These are phyloP conservation scores for Bubalus kerabau DNA, from an alignment of 2,113 vertebrate genomes.

Conservation along the genomic window DNA sequence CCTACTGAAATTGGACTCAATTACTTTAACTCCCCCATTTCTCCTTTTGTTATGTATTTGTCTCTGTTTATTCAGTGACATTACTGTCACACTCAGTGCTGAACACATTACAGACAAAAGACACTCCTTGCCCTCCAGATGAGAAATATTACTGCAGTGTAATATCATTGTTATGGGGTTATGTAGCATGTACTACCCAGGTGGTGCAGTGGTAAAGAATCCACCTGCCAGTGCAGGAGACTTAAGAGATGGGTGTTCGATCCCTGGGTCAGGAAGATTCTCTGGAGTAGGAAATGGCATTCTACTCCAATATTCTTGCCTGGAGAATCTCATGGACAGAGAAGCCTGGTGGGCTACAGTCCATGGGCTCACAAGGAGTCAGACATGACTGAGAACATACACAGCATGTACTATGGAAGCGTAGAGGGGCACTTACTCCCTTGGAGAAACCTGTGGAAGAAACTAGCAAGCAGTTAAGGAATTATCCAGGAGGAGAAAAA, in stretches of 20 bases:
- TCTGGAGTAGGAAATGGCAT: not conserved
- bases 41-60: not conserved
- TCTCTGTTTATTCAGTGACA: not conserved
- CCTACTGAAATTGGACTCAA: not conserved
- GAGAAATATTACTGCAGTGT: not conserved
- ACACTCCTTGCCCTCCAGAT: not conserved
- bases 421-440: not conserved
- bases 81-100: not conserved
- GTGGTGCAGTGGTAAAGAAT: not conserved
- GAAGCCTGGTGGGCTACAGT: not conserved
- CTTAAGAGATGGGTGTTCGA: not conserved
- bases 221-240: not conserved
- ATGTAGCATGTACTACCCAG: not conserved
- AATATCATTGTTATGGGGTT: not conserved
- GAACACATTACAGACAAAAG: not conserved
- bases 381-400: not conserved
- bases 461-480: not conserved
- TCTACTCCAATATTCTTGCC: not conserved
- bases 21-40: not conserved
- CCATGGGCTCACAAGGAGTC: not conserved
- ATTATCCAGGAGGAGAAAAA: not conserved
- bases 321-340: not conserved
- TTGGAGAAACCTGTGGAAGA: not conserved
- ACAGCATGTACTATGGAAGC: not conserved
- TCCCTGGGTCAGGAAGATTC: not conserved